Base-by-base conservation (phyloP, 2,797 vertebrate genomes). In the Mareca penelope region DNA sequence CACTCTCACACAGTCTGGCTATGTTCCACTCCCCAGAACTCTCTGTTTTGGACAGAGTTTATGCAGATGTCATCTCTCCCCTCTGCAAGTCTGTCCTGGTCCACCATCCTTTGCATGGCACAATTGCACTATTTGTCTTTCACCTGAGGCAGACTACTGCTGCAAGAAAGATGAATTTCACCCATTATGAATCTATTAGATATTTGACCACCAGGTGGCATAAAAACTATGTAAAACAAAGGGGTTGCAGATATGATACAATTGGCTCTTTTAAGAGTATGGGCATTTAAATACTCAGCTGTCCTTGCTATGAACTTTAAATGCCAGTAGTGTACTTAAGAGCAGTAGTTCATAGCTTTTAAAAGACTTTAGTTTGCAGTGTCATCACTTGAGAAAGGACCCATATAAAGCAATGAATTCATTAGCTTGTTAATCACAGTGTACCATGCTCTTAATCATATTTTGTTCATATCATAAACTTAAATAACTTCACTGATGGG, bases 131-230 rank as follows among this genome's bases (percentile, higher is more conserved):
- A 5, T 31, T 40, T 29, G 10, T 14, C 19, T 57, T 35, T 8
- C 4, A n/a, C 16, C 12, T 0, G 0, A n/a, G n/a, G 11, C 10
- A 5, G 7, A 12, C 37, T 53, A 14, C 1, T 8, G 39, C 56
- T 18, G 19, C 9, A 22, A 39, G 40, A 39, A 50, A 52, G 16
- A 6, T 48, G 37, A 37, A 79, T 15, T 80, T 88, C 67, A 75
- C 6, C 31, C n/a, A 23, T 44, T 46, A n/a, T 12, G 48, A 35
- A 12, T 77, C 64, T 80, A 37, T 90, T 75, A 93, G 83, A 29
- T 24, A 50, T 93, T 35, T 93, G 88, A 88, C 97, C 97, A 96
- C 68, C 87, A 96, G 96, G 57, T 97, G 96, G 96, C 96, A 96
- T 92, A 90, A 95, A 97, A 94, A 94, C 92, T 83, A 94, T 94